Percentiles rank a stretch among this genome's conserved stretches.
Evolutionary conservation across 2,888 invertebrate species (phyloP).

Genomic region (Monoplex corrugatus): DNA sequence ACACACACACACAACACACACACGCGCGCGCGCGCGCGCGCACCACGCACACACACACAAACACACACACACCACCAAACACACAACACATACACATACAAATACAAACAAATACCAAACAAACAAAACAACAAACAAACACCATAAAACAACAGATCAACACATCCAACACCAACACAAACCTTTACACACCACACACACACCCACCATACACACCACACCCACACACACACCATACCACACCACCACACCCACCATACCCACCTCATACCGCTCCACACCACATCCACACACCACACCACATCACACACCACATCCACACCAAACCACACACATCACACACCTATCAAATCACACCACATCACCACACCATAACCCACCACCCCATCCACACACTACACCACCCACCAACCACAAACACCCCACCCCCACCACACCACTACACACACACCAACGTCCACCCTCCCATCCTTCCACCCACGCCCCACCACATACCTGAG

Average conservation of each 20-base stretch:
- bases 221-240: not conserved
- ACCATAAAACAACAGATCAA: not conserved
- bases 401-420: not conserved
- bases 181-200: not conserved
- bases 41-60: not conserved
- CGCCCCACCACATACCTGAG: conserved; percentile 61
- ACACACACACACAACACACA: not conserved
- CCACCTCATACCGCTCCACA: not conserved
- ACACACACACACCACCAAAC: not conserved
- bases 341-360: not conserved
- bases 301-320: not conserved
- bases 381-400: not conserved
- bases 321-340: not conserved
- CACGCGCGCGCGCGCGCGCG: not conserved
- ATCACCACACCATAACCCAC: not conserved
- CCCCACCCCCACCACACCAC: not conserved
- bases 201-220: not conserved
- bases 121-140: not conserved
- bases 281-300: not conserved
- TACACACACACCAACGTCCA: not conserved
- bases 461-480: not conserved
- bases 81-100: not conserved
- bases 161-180: not conserved
- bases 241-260: not conserved
- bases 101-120: not conserved